Base-by-base conservation (phyloP, 2,797 vertebrate genomes). In the Huso huso region DNA sequence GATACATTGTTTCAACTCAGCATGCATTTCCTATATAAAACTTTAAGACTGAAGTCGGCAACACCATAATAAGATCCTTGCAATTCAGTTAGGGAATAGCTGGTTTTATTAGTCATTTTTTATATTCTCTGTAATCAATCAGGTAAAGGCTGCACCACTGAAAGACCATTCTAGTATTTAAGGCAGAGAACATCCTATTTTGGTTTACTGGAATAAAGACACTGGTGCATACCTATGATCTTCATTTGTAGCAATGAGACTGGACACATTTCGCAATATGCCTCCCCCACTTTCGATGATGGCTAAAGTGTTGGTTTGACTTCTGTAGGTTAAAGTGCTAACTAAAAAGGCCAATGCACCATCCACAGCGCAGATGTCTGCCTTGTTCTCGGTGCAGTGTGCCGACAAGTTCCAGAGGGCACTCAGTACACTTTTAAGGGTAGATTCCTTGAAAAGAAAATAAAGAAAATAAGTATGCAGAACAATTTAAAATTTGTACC, bases 391-490 rank as follows among this genome's bases (percentile, higher is more conserved):
- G 3, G 96, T 99, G 76, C 97, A 99, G 73, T 99, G 97, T 61
- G 97, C 97, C 1, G 97, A 99, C 68, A 99, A 83, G 77, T 99
- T 99, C 97, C 96, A 99, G 75, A 99, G 94, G 65, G 97, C 97
- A 79, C 95, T 98, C 78, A 99, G 74, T 8, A 99, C 95, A 0
- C 96, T 99, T 87, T 99, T 99, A 73, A 99, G 84, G 1, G 97
- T 99, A 10, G 97, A 98, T 82, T 99, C 96, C 97, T 99, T 13
- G 59, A 69, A 70, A 18, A 70, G 12, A 81, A 53, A 48, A 76
- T 62, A 72, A 23, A n/a, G n/a, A n/a, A 49, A 51, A 23, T 23
- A 9, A 12, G 7, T 9, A 70, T 6, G 1, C 66, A 15, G 71
- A n/a, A 61, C 23, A 10, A 55, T 9, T 18, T 18, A 1, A 18